phyloP scores from a whole-genome alignment of 2,888 invertebrate species.

The Cataglyphis cursor region DNA sequence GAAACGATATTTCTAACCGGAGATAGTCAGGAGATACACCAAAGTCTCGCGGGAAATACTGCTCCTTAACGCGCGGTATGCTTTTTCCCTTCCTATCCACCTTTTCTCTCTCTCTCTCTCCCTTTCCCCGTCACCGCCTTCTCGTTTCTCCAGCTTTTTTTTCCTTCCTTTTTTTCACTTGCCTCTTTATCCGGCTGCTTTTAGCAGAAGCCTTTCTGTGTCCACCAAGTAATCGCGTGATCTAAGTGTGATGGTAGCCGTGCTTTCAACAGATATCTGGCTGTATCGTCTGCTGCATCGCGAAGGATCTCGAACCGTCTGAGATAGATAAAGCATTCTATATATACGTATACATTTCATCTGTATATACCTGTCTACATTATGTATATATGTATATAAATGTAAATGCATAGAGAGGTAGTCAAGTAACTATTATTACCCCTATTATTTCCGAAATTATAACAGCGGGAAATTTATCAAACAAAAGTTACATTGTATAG shows the following conservation, averaged over 20 bases:
- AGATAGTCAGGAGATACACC: conserved; percentile 29
- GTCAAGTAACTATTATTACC: neutral
- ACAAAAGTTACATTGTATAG: neutral
- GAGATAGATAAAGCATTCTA: conserved; percentile 69
- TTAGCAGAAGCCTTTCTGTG: conserved; percentile 82
- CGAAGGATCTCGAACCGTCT: conserved; percentile 61
- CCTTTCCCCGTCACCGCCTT: neutral
- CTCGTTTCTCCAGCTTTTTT: conserved; percentile 13
- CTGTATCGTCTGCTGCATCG: conserved; percentile 56
- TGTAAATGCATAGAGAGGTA: neutral
- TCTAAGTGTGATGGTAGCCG: conserved; percentile 72
- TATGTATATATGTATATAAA: neutral
- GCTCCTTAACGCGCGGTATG: conserved; percentile 30
- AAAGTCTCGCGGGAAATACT: conserved; percentile 40
- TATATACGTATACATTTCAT: neutral
- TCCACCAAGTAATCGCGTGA: conserved; percentile 82
- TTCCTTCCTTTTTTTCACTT: conserved; percentile 43
- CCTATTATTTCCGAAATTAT: neutral
- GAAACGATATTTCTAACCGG: conserved; percentile 17
- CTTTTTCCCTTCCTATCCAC: neutral
- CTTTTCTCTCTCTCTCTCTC: neutral
- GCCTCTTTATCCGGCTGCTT: conserved; percentile 74
- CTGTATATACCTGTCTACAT: neutral
- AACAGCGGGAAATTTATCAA: neutral
- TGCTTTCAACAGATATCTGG: conserved; percentile 71